phyloP scores from a whole-genome alignment of 2,888 invertebrate genomes.

The Drosophila macrothrix region DNA sequence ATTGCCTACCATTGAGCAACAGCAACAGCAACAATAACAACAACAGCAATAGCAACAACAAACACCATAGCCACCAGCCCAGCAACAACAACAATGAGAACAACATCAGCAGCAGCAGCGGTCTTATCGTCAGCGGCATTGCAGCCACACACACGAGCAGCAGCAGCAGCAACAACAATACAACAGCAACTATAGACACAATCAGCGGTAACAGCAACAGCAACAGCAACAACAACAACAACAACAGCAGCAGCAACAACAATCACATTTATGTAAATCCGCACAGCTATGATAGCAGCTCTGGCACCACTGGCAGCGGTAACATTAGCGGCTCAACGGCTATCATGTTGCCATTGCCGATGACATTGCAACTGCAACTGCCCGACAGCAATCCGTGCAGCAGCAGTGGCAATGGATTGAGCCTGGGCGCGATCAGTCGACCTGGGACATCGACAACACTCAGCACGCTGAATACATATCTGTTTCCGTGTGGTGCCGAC shows the following conservation, averaged over 20 bases:
- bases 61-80: conserved; percentile 42
- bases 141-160: conserved; percentile 28
- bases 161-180: conserved; percentile 46
- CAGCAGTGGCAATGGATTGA: conserved; percentile 42
- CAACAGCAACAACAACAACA: conserved; percentile 30
- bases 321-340: conserved; percentile 79
- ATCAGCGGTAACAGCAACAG: conserved; percentile 34
- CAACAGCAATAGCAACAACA: conserved; percentile 48
- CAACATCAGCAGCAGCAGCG: conserved; percentile 46
- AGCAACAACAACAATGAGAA: conserved; percentile 51
- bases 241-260: conserved; percentile 69
- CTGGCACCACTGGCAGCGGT: conserved; percentile 66
- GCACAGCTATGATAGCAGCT: conserved; percentile 83
- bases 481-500: conserved; percentile 82
- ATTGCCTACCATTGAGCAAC: conserved; percentile 46
- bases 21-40: conserved; percentile 55
- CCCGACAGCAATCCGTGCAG: conserved; percentile 45
- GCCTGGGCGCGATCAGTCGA: conserved; percentile 68
- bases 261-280: conserved; percentile 84
- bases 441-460: conserved; percentile 80
- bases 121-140: conserved; percentile 43
- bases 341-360: conserved; percentile 63
- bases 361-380: conserved; percentile 38
- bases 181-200: conserved; percentile 65
- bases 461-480: conserved; percentile 84